phyloP scores from a whole-genome alignment of 2,113 vertebrate species.

The Ploceus nigricollis region DNA sequence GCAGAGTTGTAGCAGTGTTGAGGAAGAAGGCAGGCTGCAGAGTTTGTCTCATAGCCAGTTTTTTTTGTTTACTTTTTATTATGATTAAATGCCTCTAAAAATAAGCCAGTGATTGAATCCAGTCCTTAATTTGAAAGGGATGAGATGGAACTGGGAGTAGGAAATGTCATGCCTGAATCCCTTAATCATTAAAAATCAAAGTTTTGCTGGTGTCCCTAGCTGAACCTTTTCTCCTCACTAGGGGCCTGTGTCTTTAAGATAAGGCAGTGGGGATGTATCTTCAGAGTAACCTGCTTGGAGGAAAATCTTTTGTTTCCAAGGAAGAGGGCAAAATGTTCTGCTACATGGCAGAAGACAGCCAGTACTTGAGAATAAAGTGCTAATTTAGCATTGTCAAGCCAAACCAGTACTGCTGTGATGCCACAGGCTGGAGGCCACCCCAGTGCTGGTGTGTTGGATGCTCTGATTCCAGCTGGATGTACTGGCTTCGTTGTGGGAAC shows the following conservation, averaged over 20 bases:
- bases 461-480: neutral
- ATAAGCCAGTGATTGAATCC: slow-evolving; percentile 3
- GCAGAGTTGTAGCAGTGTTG: neutral
- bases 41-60: neutral
- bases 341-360: neutral
- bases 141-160: neutral
- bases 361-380: neutral
- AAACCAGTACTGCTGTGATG: neutral
- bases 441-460: neutral
- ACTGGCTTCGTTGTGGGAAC: neutral
- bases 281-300: neutral
- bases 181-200: slow-evolving; percentile 3
- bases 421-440: neutral
- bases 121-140: neutral
- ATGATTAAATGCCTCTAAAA: slow-evolving; percentile 31
- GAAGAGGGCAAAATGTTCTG: neutral
- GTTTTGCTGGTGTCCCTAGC: neutral
- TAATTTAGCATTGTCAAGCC: slow-evolving; percentile 30
- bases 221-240: neutral
- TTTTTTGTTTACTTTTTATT: neutral
- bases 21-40: neutral
- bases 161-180: neutral
- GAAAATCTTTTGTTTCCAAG: neutral
- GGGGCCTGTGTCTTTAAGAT: neutral
- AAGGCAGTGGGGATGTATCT: neutral